Evolutionary conservation across 2,113 vertebrate species (phyloP), one percentile per base, ranked within the genome.

Genomic region (Megaleporinus macrocephalus): DNA sequence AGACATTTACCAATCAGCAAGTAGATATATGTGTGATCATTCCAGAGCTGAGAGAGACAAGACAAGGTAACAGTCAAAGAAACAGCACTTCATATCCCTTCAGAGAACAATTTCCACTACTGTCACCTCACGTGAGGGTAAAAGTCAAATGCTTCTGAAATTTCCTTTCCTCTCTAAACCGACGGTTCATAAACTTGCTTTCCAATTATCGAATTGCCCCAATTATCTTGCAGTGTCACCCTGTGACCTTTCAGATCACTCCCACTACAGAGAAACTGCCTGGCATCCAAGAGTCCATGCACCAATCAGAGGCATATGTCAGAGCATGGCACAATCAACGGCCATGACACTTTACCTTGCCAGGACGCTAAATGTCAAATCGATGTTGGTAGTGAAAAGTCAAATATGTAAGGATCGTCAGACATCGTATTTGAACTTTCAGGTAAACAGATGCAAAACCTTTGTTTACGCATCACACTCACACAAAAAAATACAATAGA

Each of bases 41-140:
- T 82, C 83, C 86, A 85, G 78, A 73, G 86, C 89, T 90, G 76
- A 55, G 66, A 88, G 75, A 29, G 74, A 65, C 24, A 65, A 69
- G 27, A 78, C 5, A 47, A 30, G 33, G 1, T 6, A 14, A 47
- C 27, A 22, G 29, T 12, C 22, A n/a, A 12, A 57, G 6, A 20
- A 4, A 66, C 44, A 36, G 36, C 36, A 11, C 41, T 9, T 4
- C 41, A 44, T 15, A 18, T 33, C 14, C 12, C 22, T 16, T 22
- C 33, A 55, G 9, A 53, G 15, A 27, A 82, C 89, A 66, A 89
- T 79, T 86, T 73, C 89, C 16, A 79, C 33, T 24, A 75, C 78
- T 86, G 44, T 57, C 3, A n/a, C 55, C 44, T 79, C 53, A 59
- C 84, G 73, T 12, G 53, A 7, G 11, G 14, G 11, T 20, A 63